Evolutionary conservation across 2,888 invertebrate genomes (phyloP).

Genomic region (Plebejus melissa): DNA sequence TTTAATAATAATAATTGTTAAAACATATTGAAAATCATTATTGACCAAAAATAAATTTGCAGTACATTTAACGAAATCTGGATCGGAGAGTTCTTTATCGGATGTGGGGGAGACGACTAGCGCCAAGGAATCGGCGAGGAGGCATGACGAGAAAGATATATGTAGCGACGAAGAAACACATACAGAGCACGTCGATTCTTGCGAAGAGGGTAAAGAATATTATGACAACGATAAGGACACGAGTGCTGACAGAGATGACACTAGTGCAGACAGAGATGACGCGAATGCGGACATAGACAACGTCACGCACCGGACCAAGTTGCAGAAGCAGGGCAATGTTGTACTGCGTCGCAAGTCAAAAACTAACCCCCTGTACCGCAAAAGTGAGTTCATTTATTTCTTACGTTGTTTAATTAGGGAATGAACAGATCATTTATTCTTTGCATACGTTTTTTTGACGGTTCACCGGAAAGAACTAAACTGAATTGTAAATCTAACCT

Average conservation of each 20-base stretch:
- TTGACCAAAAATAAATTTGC: slow-evolving; percentile 12
- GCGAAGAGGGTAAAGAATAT: slow-evolving; percentile 58
- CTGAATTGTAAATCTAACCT: no score
- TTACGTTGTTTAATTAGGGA: not conserved
- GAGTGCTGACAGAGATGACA: slow-evolving; percentile 43
- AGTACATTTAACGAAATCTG: slow-evolving; percentile 84
- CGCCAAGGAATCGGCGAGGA: slow-evolving; percentile 84
- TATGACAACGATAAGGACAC: slow-evolving; percentile 61
- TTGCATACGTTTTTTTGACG: no score
- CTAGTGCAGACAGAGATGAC: not conserved
- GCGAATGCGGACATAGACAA: slow-evolving; percentile 36
- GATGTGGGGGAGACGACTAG: slow-evolving; percentile 83
- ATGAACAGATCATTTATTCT: no score
- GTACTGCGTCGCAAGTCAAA: slow-evolving; percentile 81
- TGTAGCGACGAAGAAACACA: slow-evolving; percentile 79
- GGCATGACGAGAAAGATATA: slow-evolving; percentile 85
- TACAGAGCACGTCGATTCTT: slow-evolving; percentile 52
- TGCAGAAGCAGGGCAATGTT: slow-evolving; percentile 75
- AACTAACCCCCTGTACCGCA: slow-evolving; percentile 82
- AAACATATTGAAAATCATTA: no score
- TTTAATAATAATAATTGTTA: not conserved
- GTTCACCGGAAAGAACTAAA: no score
- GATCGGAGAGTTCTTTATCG: slow-evolving; percentile 92
- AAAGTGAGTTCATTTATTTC: slow-evolving; percentile 72
- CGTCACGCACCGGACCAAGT: slow-evolving; percentile 48